A percentile compares a stretch with the other conserved stretches of the same genome.
Evolutionary conservation across 1,140 invertebrate genomes (phyloP).

Genomic region (Sycophaga agraensis): DNA sequence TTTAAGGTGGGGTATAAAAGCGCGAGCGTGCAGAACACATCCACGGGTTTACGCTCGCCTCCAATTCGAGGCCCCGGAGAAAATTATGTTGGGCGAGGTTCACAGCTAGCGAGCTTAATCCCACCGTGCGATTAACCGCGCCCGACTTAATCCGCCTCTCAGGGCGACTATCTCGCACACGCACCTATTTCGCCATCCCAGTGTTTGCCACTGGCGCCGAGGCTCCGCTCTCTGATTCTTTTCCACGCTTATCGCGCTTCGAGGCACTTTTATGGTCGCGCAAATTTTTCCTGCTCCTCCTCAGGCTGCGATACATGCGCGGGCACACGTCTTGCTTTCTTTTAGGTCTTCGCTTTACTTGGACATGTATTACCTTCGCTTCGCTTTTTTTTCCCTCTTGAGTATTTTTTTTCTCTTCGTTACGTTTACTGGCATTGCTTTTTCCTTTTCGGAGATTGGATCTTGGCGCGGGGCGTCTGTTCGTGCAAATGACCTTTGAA

Average conservation of each 20-base stretch:
- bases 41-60: too few species aligned
- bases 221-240: neutral
- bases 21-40: slow-evolving; percentile 27
- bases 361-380: too few species aligned
- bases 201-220: neutral
- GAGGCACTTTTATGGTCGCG: neutral
- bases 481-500: too few species aligned
- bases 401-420: neutral
- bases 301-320: too few species aligned
- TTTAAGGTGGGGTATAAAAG: too few species aligned
- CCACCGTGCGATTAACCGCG: slow-evolving; percentile 54
- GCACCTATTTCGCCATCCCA: too few species aligned
- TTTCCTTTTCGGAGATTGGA: neutral
- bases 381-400: neutral
- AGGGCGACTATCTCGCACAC: neutral
- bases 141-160: neutral
- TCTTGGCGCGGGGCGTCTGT: too few species aligned
- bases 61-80: slow-evolving; percentile 48
- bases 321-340: too few species aligned
- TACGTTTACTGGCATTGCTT: neutral
- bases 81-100: slow-evolving; percentile 52
- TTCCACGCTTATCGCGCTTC: neutral
- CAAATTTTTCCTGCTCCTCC: neutral
- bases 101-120: slow-evolving; percentile 49
- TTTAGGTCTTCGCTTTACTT: too few species aligned